A percentile compares a stretch with the other conserved stretches of the same genome.
These are phyloP conservation scores for Amphiduros pacificus DNA, from an alignment of 2,888 invertebrate genomes.

Conservation along the genomic window DNA sequence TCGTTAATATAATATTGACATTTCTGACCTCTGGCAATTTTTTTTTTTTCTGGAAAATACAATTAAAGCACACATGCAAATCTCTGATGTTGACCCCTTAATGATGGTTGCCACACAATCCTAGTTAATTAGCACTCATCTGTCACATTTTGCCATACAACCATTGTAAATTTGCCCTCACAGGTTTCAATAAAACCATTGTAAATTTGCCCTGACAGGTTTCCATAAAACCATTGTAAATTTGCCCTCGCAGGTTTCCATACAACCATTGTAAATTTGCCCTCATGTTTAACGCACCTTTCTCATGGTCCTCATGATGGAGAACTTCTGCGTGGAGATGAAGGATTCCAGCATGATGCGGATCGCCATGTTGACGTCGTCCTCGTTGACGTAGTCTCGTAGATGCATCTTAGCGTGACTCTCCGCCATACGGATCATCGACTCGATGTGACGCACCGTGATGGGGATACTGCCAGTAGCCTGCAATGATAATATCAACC, in stretches of 20 bases:
- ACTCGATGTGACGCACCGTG: slow-evolving; percentile 96
- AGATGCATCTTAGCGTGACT: slow-evolving; percentile 96
- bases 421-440: slow-evolving; percentile 96
- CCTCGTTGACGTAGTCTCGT: slow-evolving; percentile 78
- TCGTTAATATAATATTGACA: background rate
- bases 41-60: background rate
- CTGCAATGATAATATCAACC: slow-evolving; percentile 62
- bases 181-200: no score
- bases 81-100: no score
- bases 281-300: no score
- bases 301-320: slow-evolving; percentile 94
- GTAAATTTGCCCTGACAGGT: no score
- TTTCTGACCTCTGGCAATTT: background rate
- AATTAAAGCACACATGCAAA: no score
- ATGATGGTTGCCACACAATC: no score
- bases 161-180: no score
- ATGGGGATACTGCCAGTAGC: slow-evolving; percentile 95
- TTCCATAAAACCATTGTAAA: no score
- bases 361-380: slow-evolving; percentile 96
- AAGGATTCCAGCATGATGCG: slow-evolving; percentile 97
- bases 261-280: no score
- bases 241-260: no score
- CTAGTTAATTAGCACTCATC: no score
- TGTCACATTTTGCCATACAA: no score
- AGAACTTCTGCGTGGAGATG: slow-evolving; percentile 97